Evolutionary conservation across 2,888 invertebrate species (phyloP).

Genomic region (Ectobius pallidus): DNA sequence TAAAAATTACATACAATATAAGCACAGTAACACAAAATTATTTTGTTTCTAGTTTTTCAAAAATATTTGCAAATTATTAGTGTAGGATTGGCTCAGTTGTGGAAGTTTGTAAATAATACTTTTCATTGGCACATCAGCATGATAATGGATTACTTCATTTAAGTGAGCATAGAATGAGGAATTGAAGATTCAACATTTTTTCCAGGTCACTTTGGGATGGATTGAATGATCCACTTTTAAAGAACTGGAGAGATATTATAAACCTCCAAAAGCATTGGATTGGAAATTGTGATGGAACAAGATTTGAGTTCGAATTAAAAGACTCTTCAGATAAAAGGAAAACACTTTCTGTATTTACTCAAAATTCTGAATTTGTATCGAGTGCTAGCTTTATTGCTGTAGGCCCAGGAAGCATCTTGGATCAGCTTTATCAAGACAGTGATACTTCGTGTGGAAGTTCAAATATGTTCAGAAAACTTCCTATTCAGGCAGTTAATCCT

Average conservation of each 20-base stretch:
- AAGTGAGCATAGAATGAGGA: too few species aligned
- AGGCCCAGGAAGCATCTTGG: conserved; percentile 61
- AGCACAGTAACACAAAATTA: too few species aligned
- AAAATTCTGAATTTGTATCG: conserved; percentile 72
- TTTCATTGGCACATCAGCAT: too few species aligned
- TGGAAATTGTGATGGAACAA: conserved; percentile 81
- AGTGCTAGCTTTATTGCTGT: conserved; percentile 74
- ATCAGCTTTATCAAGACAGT: conserved; percentile 49
- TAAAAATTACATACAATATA: too few species aligned
- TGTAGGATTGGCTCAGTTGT: too few species aligned
- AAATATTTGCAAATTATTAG: too few species aligned
- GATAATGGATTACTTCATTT: too few species aligned
- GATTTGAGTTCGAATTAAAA: conserved; percentile 65
- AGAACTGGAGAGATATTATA: conserved; percentile 84
- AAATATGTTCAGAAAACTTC: conserved; percentile 30
- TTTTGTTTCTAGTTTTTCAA: too few species aligned
- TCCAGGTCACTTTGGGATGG: conserved; percentile 64
- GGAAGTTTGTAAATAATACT: too few species aligned
- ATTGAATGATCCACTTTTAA: conserved; percentile 68
- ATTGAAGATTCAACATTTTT: too few species aligned
- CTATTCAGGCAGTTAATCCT: conserved; percentile 67
- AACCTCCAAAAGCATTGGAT: conserved; percentile 90
- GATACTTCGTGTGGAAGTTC: conserved; percentile 48
- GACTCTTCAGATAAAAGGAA: conserved; percentile 44
- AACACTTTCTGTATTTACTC: conserved; percentile 67